These are phyloP conservation scores for Rhabdornis inornatus DNA, from an alignment of 2,113 vertebrate species.

Conservation along the genomic window DNA sequence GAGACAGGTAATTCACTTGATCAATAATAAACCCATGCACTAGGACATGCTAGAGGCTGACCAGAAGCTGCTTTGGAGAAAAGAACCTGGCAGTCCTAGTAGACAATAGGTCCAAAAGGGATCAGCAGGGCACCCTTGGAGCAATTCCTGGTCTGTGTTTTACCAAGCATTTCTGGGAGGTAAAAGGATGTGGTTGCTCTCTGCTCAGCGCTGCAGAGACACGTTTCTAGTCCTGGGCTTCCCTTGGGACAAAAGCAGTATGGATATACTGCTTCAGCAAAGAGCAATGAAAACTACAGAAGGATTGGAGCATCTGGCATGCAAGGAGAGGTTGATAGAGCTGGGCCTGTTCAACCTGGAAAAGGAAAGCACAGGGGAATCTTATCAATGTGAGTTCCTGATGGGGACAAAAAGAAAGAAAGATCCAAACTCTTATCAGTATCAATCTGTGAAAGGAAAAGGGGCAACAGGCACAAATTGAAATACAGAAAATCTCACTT, in stretches of 20 bases:
- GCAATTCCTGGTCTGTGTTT: not conserved
- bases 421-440: not conserved
- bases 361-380: not conserved
- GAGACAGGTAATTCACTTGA: not conserved
- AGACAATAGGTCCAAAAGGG: not conserved
- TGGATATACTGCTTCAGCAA: not conserved
- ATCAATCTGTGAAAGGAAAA: not conserved
- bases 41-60: not conserved
- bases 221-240: not conserved
- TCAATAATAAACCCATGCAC: not conserved
- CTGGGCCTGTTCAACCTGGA: not conserved
- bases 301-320: not conserved
- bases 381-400: not conserved
- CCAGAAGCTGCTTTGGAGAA: not conserved
- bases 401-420: not conserved
- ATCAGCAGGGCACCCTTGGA: not conserved
- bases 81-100: not conserved
- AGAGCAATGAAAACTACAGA: not conserved
- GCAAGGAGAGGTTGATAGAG: not conserved
- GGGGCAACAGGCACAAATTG: not conserved
- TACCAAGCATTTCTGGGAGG: fast-evolving
- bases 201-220: not conserved
- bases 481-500: not conserved
- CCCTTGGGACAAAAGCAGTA: not conserved
- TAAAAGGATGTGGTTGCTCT: not conserved